Conservation (phyloP, 2,888 invertebrate genomes). For the Mechanitis mazaeus region DNA sequence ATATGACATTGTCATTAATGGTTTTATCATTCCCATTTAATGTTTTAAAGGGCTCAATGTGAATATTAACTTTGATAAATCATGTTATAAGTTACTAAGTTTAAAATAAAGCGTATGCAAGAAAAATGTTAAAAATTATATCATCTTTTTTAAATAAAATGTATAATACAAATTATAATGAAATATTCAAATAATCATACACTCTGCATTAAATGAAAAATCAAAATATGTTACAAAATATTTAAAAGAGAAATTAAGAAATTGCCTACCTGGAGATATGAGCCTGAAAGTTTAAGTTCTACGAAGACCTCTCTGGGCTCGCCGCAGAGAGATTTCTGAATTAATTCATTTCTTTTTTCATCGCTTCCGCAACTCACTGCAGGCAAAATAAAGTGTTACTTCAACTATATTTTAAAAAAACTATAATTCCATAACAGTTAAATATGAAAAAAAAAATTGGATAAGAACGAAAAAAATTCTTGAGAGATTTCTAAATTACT, state of each 20-base stretch:
- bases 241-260: neutral
- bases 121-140: no score
- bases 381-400: conserved; percentile 28
- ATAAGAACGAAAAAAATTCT: no score
- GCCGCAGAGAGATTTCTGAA: conserved; percentile 61
- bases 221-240: conserved; percentile 1
- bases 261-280: conserved; percentile 55
- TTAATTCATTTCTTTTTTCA: conserved; percentile 50
- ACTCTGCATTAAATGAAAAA: neutral
- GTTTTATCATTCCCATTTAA: no score
- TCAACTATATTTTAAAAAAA: neutral
- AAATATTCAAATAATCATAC: neutral
- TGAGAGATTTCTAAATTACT: no score
- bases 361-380: conserved; percentile 55
- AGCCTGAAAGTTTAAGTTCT: conserved; percentile 47
- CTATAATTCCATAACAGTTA: no score
- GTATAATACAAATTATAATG: neutral
- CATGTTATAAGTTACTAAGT: no score
- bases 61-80: no score
- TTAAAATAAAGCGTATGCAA: no score
- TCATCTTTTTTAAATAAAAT: neutral
- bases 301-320: conserved; percentile 63
- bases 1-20: no score
- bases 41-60: no score
- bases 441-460: no score